Evolutionary conservation across 1,140 invertebrate genomes (phyloP).

Genomic region (Papilio machaon): DNA sequence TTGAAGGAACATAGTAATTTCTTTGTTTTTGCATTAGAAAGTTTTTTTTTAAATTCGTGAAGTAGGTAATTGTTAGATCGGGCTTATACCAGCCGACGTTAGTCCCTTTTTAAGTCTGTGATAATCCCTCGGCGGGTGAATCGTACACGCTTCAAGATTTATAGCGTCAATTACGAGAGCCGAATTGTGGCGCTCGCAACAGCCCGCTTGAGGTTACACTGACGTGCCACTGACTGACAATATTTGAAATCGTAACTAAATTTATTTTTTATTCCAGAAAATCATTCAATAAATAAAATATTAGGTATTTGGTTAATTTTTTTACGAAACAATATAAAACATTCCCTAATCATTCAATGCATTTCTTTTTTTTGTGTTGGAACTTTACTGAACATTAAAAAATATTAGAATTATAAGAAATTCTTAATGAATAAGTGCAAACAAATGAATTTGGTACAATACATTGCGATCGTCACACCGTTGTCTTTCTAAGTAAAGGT

Average conservation of each 20-base stretch:
- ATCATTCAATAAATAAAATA: no score
- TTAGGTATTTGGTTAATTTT: no score
- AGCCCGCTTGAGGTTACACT: constrained; percentile 17
- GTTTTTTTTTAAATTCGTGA: constrained; percentile 5
- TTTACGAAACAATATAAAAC: no score
- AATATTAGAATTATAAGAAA: no score
- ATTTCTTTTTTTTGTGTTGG: no score
- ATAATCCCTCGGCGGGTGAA: constrained; percentile 37
- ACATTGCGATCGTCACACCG: not conserved
- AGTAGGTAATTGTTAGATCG: constrained; percentile 5
- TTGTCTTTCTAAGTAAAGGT: not conserved
- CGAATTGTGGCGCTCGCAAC: constrained; percentile 40
- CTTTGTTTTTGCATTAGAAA: not conserved
- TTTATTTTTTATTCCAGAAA: constrained; percentile 10
- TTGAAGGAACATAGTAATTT: not conserved
- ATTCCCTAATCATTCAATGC: no score
- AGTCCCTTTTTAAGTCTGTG: constrained; percentile 31
- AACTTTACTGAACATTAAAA: no score
- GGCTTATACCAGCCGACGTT: constrained; percentile 32
- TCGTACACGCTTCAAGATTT: constrained; percentile 43
- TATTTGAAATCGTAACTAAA: constrained; percentile 7
- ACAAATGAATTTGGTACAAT: not conserved
- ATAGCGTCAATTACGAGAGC: constrained; percentile 45
- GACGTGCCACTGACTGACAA: not conserved
- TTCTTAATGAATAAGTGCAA: no score